A percentile compares a stretch with the other conserved stretches of the same genome.
Conservation (phyloP, 2,113 vertebrate species). For the Phrynosoma blainvillii region DNA sequence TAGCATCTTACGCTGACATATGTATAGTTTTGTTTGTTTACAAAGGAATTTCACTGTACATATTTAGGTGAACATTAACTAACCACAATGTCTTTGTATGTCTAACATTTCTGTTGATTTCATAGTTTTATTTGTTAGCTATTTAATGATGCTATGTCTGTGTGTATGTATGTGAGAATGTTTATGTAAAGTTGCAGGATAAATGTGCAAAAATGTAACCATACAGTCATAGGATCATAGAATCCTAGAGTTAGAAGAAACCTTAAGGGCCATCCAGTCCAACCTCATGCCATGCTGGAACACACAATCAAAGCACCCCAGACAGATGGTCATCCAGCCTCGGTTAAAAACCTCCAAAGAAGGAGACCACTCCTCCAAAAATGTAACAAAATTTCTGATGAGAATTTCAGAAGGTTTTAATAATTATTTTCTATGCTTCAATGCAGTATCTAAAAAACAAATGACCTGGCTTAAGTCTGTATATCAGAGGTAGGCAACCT, state of each 20-base stretch:
- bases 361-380: no score
- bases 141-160: no score
- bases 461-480: background rate
- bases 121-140: background rate
- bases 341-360: no score
- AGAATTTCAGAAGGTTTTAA: background rate
- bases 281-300: no score
- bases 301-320: no score
- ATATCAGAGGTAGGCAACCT: no score
- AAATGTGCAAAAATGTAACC: background rate
- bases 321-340: no score
- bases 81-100: background rate
- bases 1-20: no score
- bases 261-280: no score
- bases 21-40: no score
- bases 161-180: background rate
- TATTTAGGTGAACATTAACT: background rate
- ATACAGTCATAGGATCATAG: no score
- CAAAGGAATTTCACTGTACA: background rate
- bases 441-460: conserved; percentile 11
- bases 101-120: background rate
- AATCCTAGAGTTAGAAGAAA: no score
- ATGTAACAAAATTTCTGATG: background rate
- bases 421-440: background rate
- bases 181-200: background rate